These are phyloP conservation scores for Gopherus evgoodei DNA, from an alignment of 2,113 vertebrate species.

Conservation along the genomic window DNA sequence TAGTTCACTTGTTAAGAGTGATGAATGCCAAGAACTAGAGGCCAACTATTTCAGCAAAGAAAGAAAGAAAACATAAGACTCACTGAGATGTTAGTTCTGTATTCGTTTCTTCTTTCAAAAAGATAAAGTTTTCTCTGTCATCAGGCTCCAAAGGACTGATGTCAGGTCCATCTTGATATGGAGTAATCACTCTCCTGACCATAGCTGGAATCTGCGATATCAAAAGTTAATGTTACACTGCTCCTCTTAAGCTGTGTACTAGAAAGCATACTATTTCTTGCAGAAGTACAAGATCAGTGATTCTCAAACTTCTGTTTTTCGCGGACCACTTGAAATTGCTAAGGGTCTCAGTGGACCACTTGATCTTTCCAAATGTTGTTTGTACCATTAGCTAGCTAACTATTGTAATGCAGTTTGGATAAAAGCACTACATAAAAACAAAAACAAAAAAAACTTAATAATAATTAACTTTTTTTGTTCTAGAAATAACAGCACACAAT, in stretches of 20 bases:
- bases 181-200: slow-evolving; percentile 93
- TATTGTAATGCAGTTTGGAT: too few species aligned
- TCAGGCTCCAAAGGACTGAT: slow-evolving; percentile 88
- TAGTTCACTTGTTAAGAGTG: neutral
- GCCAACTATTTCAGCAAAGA: neutral
- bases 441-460: too few species aligned
- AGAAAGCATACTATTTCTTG: neutral
- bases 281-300: neutral
- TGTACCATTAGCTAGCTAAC: too few species aligned
- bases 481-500: too few species aligned
- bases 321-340: too few species aligned
- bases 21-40: neutral
- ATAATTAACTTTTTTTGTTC: too few species aligned
- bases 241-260: neutral
- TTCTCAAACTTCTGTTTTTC: too few species aligned
- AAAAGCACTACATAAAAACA: too few species aligned
- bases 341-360: too few species aligned
- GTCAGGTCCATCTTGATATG: slow-evolving; percentile 90
- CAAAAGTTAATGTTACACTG: neutral
- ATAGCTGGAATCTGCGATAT: slow-evolving; percentile 92
- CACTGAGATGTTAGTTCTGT: slow-evolving; percentile 79
- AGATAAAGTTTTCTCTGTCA: slow-evolving; percentile 81
- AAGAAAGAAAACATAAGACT: slow-evolving; percentile 11
- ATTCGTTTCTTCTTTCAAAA: slow-evolving; percentile 79
- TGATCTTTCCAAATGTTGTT: too few species aligned